A percentile compares a stretch with the other conserved stretches of the same genome.
These are phyloP conservation scores for Alligator mississippiensis DNA, from an alignment of 2,113 vertebrate genomes.

Conservation along the genomic window DNA sequence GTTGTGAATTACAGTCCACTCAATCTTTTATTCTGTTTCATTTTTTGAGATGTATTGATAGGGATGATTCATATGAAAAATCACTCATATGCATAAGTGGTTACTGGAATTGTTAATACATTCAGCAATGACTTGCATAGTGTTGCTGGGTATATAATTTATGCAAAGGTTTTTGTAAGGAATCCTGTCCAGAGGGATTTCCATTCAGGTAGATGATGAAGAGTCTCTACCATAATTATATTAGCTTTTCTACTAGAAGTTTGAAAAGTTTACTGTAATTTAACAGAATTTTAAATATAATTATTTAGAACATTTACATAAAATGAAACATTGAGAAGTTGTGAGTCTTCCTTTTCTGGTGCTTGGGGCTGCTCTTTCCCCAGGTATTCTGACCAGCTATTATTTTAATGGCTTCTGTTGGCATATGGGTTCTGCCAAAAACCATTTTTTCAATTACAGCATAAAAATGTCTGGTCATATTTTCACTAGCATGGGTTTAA, in stretches of 20 bases:
- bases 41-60: constrained; percentile 44
- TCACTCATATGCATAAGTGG: neutral
- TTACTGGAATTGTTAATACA: constrained; percentile 42
- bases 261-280: neutral
- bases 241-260: constrained; percentile 7
- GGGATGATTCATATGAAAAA: constrained; percentile 42
- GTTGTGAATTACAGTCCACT: constrained; percentile 22
- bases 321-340: neutral
- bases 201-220: neutral
- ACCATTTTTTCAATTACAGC: neutral
- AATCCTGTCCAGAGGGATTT: neutral
- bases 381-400: neutral
- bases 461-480: neutral
- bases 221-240: neutral
- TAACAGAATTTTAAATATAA: neutral
- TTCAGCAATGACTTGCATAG: constrained; percentile 5
- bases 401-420: neutral
- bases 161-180: neutral
- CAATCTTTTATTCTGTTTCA: constrained; percentile 2
- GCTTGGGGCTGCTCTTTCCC: rapidly evolving
- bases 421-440: neutral
- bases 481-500: neutral
- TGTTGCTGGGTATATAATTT: neutral
- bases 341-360: neutral
- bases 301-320: neutral